Conservation (phyloP, 2,113 vertebrate species). For the Sarotherodon lohbergeri region DNA sequence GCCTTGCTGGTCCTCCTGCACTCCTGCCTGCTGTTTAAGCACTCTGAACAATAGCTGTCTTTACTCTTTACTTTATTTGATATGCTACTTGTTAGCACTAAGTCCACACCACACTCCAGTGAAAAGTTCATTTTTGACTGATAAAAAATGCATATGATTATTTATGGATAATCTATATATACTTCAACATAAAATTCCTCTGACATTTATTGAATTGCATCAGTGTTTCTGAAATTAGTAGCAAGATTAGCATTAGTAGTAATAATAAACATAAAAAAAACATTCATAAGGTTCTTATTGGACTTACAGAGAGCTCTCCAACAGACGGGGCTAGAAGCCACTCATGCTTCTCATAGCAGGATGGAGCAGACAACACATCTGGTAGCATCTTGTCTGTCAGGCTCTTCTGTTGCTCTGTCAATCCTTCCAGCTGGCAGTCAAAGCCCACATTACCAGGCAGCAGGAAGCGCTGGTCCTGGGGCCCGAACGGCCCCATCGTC, state of each 20-base stretch:
- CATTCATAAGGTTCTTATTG: background rate
- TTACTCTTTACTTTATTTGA: too few species aligned
- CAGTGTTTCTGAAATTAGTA: background rate
- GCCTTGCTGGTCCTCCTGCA: too few species aligned
- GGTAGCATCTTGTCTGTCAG: slow-evolving; percentile 65
- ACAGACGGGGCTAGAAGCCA: slow-evolving; percentile 82
- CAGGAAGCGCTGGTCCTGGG: slow-evolving; percentile 85
- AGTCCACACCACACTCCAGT: background rate
- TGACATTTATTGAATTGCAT: background rate
- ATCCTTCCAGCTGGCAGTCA: slow-evolving; percentile 78
- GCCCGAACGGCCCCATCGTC: slow-evolving; percentile 82
- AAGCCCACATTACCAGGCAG: slow-evolving; percentile 86
- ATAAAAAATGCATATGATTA: background rate
- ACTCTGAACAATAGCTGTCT: too few species aligned
- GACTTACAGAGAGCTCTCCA: slow-evolving; percentile 79
- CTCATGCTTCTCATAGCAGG: slow-evolving; percentile 78
- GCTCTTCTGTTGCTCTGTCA: slow-evolving; percentile 60
- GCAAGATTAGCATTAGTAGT: background rate
- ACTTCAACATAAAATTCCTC: background rate
- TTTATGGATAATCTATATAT: background rate
- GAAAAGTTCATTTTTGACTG: background rate
- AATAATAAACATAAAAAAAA: background rate
- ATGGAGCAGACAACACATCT: slow-evolving; percentile 78
- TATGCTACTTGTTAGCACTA: background rate
- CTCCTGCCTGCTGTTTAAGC: too few species aligned